Percentiles rank a stretch among this genome's conserved stretches.
phyloP scores from a whole-genome alignment of 2,113 vertebrate species.

The Merops nubicus region DNA sequence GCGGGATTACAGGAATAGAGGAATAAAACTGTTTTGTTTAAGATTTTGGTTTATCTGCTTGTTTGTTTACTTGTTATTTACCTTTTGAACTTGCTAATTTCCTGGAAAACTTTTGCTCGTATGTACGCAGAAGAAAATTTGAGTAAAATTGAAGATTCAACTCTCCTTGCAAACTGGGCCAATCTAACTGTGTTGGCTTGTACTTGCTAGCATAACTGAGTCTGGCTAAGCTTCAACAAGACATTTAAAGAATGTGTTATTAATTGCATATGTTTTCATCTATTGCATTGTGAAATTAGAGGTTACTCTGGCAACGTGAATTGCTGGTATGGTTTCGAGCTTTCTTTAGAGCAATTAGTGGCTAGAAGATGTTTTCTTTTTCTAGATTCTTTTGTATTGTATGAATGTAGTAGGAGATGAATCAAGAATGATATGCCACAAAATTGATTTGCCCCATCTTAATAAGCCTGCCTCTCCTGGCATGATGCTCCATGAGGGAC shows the following conservation, averaged over 20 bases:
- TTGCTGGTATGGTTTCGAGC: neutral
- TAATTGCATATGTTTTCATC: neutral
- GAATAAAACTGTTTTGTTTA: neutral
- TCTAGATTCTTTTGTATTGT: neutral
- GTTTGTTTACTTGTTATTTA: neutral
- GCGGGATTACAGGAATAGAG: neutral
- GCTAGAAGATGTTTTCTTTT: neutral
- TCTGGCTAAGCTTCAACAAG: neutral
- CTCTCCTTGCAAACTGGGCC: neutral
- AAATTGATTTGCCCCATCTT: neutral
- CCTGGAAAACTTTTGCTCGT: neutral
- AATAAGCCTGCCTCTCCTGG: neutral
- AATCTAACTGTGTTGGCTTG: neutral
- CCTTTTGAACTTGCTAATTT: neutral
- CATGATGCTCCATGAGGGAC: neutral
- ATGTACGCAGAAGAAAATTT: too few relatives aligned
- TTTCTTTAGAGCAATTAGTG: neutral
- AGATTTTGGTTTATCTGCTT: too few relatives aligned
- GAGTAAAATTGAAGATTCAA: neutral
- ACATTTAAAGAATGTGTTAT: neutral
- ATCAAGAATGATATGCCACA: neutral
- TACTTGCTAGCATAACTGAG: neutral
- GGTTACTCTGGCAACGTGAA: neutral
- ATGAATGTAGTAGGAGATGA: neutral
- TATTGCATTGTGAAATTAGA: neutral